Percentiles rank a stretch among this genome's conserved stretches.
phyloP scores from a whole-genome alignment of 1,140 invertebrate species.

The Spodoptera litura region DNA sequence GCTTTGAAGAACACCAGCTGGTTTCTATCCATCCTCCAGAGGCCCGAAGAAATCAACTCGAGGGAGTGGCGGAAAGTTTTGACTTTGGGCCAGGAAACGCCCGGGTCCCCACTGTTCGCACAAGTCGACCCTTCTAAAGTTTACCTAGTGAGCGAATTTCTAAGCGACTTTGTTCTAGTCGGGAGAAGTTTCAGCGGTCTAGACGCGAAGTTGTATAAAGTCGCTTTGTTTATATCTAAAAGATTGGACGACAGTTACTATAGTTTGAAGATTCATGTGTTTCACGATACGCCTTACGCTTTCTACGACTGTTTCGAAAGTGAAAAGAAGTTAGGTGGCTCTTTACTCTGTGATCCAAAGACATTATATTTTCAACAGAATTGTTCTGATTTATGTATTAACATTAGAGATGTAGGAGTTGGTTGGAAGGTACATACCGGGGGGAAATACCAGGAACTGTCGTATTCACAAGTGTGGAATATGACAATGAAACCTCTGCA shows the following conservation, averaged over 20 bases:
- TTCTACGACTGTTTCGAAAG: slow-evolving; percentile 92
- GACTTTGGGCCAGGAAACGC: slow-evolving; percentile 96
- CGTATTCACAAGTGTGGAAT: slow-evolving; percentile 96
- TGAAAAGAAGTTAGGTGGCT: slow-evolving; percentile 93
- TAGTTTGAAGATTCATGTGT: slow-evolving; percentile 89
- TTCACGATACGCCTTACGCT: slow-evolving; percentile 96
- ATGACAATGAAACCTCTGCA: slow-evolving; percentile 92
- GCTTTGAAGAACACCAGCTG: slow-evolving; percentile 90
- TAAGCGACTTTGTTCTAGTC: slow-evolving; percentile 95
- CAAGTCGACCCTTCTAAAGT: slow-evolving; percentile 95
- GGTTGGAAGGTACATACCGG: slow-evolving; percentile 95
- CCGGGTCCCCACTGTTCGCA: slow-evolving; percentile 96
- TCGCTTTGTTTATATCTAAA: slow-evolving; percentile 93
- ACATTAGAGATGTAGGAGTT: slow-evolving; percentile 78
- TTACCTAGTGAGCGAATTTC: slow-evolving; percentile 95
- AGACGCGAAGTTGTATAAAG: slow-evolving; percentile 91
- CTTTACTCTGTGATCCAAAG: slow-evolving; percentile 95
- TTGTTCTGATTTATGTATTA: slow-evolving; percentile 93
- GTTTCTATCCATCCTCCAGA: slow-evolving; percentile 92
- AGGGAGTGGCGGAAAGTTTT: slow-evolving; percentile 91
- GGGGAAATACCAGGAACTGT: slow-evolving; percentile 95
- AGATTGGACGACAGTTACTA: slow-evolving; percentile 87
- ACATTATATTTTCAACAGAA: slow-evolving; percentile 95
- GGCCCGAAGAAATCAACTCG: slow-evolving; percentile 86
- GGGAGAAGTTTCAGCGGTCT: slow-evolving; percentile 90